Percentiles rank a stretch among this genome's conserved stretches.
Evolutionary conservation across 1,140 invertebrate species (phyloP).

Genomic region (Drosophila suzukii): DNA sequence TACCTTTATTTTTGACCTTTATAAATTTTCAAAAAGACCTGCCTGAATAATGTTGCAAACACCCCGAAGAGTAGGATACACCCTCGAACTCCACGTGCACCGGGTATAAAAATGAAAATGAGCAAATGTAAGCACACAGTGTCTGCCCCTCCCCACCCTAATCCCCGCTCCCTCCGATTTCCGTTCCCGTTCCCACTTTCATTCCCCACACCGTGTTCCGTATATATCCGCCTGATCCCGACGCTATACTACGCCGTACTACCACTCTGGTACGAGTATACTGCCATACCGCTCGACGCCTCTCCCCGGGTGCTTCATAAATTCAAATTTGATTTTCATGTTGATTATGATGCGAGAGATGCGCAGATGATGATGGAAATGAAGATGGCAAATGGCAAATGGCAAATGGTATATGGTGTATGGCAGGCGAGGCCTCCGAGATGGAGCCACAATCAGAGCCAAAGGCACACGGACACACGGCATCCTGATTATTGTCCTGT

Average conservation of each 20-base stretch:
- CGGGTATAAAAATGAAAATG: conserved; percentile 63
- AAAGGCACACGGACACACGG: conserved; percentile 10
- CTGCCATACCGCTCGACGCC: not conserved
- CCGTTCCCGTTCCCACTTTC: not conserved
- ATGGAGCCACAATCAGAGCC: conserved; percentile 40
- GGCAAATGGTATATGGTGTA: conserved; percentile 67
- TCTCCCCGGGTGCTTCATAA: conserved; percentile 68
- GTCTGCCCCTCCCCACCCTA: not conserved
- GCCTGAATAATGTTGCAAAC: not conserved
- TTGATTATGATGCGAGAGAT: conserved; percentile 76
- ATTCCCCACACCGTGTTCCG: not conserved
- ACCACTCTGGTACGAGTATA: too few relatives aligned
- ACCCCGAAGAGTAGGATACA: not conserved
- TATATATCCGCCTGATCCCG: conserved; percentile 19
- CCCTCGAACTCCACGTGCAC: conserved; percentile 2
- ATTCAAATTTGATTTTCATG: conserved; percentile 83
- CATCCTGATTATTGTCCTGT: conserved; percentile 33
- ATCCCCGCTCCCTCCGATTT: too few relatives aligned
- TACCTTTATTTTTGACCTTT: too few relatives aligned
- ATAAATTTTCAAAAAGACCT: too few relatives aligned
- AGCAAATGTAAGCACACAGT: conserved; percentile 70
- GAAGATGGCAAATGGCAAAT: conserved; percentile 70
- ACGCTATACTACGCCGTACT: not conserved
- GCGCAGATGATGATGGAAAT: conserved; percentile 75
- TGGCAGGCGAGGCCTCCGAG: conserved; percentile 43